Base-by-base conservation (phyloP, 2,113 vertebrate species). In the Poeciliopsis prolifica region DNA sequence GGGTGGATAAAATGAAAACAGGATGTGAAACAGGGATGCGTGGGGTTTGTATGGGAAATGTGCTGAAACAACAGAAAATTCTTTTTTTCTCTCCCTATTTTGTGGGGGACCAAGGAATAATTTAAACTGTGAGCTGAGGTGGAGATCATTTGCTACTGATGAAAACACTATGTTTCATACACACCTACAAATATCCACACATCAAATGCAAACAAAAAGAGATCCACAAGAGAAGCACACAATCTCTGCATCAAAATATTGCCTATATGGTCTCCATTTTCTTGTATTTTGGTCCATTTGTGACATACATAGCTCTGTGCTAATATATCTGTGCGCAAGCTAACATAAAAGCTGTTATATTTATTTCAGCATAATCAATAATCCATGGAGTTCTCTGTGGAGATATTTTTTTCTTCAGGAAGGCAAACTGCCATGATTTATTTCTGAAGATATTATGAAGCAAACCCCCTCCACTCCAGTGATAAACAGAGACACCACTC, bases 351-450 rank as follows among this genome's bases (percentile, higher is more conserved):
- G 75, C 68, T 83, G 68, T 87, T 79, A 83, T 87, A 87, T 85
- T 91, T 89, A 88, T 89, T 82, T 85, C 71, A 63, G 69, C 70
- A 79, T 78, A 88, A 90, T 92, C 89, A 89, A 93, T 93, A 91
- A 78, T 82, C 74, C 89, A 88, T 89, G 82, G 67, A 87, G 83
- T 88, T 79, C 61, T 88, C 81, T 70, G 66, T 30, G 30, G 77
- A 73, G 73, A 75, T 58, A 72, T 35, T 65, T 61, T 85, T 61
- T 85, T 92, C 68, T 82, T 85, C 65, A 30, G 42, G 58, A 79
- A 80, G 80, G 84, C 74, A 79, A 79, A 81, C 82, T 88, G 82
- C 71, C 73, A 77, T 82, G 79, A 93, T 92, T 76, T 75, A 90
- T 91, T 84, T 80, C 70, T 78, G 63, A 85, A 87, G 78, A 83